Base-by-base conservation (phyloP, 2,797 vertebrate species). In the Pygocentrus nattereri region DNA sequence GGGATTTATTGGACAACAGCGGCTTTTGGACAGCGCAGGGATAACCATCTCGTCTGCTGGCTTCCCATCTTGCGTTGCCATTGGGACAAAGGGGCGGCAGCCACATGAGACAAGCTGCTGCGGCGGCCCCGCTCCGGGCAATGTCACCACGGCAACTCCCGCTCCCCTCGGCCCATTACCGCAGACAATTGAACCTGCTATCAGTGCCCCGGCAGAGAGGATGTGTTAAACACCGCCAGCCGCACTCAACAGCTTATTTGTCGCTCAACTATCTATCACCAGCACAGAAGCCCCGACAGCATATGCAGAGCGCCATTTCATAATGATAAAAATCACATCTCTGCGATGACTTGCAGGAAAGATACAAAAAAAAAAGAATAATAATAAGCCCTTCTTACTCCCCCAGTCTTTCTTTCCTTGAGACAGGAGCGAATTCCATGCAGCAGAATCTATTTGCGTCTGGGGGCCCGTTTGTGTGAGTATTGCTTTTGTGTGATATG, bases 401-500 rank as follows among this genome's bases (percentile, higher is more conserved):
- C 54, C 25, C 79, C 34, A 47, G 49, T 78, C 67, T 54, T 85
- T 76, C 72, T 73, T 87, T 74, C 76, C 70, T 31, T 70, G 78
- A 78, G 76, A 87, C 85, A 80, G 77, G 85, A 85, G 79, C 78
- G 85, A 88, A 87, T 86, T 87, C 71, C 38, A 47, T 85, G 84
- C 79, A 82, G 85, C 87, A 81, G 82, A 90, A 90, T 89, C 88
- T 84, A 89, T 89, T 90, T 90, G 86, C 85, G 67, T 82, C 83
- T 79, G 56, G 78, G 75, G 80, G 77, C 80, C 71, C 56, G 72
- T 85, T 81, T 83, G 83, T 65, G 74, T 41, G 78, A 78, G 62
- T 71, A 87, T 85, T 78, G 85, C 83, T 86, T 87, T 87, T 90
- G 82, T 87, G 82, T 87, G 91, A 93, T 92, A 93, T 90, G 88